phyloP scores from a whole-genome alignment of 2,113 vertebrate genomes.

The Nibea coibor region DNA sequence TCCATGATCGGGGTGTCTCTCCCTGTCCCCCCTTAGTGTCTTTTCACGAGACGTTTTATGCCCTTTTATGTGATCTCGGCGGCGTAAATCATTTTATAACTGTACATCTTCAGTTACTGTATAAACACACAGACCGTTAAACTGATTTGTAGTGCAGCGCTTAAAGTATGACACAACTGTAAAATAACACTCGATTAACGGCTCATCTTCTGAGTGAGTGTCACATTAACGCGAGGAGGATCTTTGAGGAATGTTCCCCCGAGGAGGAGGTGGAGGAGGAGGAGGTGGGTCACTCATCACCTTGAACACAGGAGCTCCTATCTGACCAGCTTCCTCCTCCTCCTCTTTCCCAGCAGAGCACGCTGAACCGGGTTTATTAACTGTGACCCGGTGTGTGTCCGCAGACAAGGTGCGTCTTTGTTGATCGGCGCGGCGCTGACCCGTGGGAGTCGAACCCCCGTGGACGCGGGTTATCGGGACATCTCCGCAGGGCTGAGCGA shows the following conservation, averaged over 20 bases:
- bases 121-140: conserved; percentile 21
- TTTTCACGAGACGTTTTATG: conserved; percentile 29
- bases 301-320: conserved; percentile 45
- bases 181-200: conserved; percentile 38
- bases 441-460: background rate
- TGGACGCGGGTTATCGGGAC: conserved; percentile 55
- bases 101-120: conserved; percentile 18
- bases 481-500: conserved; percentile 42
- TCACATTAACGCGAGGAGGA: conserved; percentile 39
- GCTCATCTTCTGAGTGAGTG: conserved; percentile 36
- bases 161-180: conserved; percentile 28
- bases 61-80: conserved; percentile 19
- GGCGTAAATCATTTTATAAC: conserved; percentile 21
- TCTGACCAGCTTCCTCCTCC: conserved; percentile 32
- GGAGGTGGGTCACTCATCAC: conserved; percentile 32
- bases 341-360: conserved; percentile 20
- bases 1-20: conserved; percentile 1
- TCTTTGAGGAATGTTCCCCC: conserved; percentile 52
- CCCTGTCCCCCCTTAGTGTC: conserved; percentile 8
- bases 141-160: conserved; percentile 40
- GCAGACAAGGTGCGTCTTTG: conserved; percentile 69
- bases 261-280: background rate
- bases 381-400: conserved; percentile 27
- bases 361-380: conserved; percentile 59
- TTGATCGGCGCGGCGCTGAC: conserved; percentile 21